phyloP scores from a whole-genome alignment of 2,797 vertebrate genomes.

The Parauchenoglanis ngamensis region DNA sequence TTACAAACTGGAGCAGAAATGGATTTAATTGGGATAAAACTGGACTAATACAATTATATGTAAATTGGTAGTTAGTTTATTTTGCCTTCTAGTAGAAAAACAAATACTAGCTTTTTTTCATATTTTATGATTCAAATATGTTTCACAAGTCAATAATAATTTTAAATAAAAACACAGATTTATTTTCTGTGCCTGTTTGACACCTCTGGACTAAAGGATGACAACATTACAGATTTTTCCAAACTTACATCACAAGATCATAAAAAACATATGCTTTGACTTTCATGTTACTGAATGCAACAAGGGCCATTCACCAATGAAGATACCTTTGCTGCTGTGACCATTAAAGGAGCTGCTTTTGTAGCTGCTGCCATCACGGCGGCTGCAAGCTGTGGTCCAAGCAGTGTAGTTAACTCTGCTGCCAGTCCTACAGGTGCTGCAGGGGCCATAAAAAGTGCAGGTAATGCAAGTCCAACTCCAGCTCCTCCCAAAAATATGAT shows the following conservation, averaged over 20 bases:
- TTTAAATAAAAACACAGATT: background rate
- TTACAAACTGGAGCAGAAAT: background rate
- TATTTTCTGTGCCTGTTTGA: too few species aligned
- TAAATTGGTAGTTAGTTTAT: background rate
- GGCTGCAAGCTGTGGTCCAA: conserved; percentile 18
- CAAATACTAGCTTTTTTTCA: background rate
- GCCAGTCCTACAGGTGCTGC: conserved; percentile 10
- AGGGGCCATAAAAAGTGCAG: background rate
- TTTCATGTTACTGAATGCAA: conserved; percentile 38
- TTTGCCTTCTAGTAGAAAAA: background rate
- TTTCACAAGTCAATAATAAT: background rate
- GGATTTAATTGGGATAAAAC: background rate
- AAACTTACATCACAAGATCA: background rate
- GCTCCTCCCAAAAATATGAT: background rate
- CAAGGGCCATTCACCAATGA: background rate
- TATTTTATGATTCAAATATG: background rate
- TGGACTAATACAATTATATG: background rate
- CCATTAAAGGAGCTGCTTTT: background rate
- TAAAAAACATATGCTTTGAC: background rate
- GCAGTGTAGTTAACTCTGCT: background rate
- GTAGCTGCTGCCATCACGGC: background rate
- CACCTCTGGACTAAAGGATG: background rate
- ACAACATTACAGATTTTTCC: background rate
- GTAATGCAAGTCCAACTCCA: background rate
- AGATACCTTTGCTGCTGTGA: background rate